Evolutionary conservation across 2,888 invertebrate species (phyloP).

Genomic region (Macrophya annulata): DNA sequence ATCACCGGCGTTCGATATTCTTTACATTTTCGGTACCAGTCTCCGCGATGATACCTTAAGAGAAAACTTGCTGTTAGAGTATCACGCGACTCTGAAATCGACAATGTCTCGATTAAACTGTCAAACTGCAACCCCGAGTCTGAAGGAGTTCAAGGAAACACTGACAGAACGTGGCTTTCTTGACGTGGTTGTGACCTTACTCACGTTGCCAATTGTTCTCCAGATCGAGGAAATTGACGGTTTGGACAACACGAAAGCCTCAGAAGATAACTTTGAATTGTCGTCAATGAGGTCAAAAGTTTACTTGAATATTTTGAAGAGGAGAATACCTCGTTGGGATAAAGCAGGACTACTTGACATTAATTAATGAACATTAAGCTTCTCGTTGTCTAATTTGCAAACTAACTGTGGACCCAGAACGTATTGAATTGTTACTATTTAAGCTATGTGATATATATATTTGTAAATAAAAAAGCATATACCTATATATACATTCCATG

Average conservation of each 20-base stretch:
- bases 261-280: not conserved
- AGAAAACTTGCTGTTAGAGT: constrained; percentile 68
- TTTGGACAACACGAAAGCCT: not conserved
- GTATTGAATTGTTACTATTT: not conserved
- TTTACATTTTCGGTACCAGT: constrained; percentile 79
- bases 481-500: not conserved
- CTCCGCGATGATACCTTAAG: constrained; percentile 64
- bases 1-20: constrained; percentile 79
- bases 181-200: constrained; percentile 66
- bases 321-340: constrained; percentile 29
- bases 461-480: not conserved
- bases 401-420: not conserved
- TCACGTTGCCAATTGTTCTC: constrained; percentile 69
- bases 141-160: constrained; percentile 63
- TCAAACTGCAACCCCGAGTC: constrained; percentile 68
- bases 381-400: not conserved
- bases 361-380: not conserved
- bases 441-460: not conserved
- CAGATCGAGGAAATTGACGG: constrained; percentile 69
- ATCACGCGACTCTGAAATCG: constrained; percentile 62
- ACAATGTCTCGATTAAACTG: constrained; percentile 71
- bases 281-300: constrained; percentile 3
- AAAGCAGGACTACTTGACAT: constrained; percentile 27
- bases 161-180: constrained; percentile 64
- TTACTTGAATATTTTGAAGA: constrained; percentile 20